Conservation (phyloP, 2,113 vertebrate species). For the Oplegnathus fasciatus region DNA sequence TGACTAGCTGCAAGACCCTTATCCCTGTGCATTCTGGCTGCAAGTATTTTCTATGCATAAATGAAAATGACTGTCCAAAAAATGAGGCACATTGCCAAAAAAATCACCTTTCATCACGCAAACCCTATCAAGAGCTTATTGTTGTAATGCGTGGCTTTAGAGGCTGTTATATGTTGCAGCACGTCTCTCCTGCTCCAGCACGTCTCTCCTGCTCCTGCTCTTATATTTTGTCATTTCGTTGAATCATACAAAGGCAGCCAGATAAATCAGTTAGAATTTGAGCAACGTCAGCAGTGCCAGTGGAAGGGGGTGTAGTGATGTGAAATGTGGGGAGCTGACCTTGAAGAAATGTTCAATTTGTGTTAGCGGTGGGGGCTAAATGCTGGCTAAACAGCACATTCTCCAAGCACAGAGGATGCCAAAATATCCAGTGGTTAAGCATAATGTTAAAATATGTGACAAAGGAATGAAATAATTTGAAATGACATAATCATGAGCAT, state of each 20-base stretch:
- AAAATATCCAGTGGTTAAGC: conserved; percentile 11
- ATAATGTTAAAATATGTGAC: not conserved
- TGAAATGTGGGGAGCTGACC: conserved; percentile 63
- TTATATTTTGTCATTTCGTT: conserved; percentile 55
- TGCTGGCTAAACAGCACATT: conserved; percentile 26
- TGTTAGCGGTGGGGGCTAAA: conserved; percentile 38
- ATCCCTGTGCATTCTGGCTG: conserved; percentile 46
- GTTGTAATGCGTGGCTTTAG: conserved; percentile 6
- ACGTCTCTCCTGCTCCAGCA: not conserved
- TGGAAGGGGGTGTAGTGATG: conserved; percentile 32
- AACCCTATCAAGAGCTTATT: not conserved
- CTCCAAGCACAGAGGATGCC: not conserved
- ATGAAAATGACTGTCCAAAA: conserved; percentile 31
- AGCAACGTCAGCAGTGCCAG: conserved; percentile 64
- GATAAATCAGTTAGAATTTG: conserved; percentile 61
- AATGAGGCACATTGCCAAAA: not conserved
- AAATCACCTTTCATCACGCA: not conserved
- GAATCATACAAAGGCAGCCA: conserved; percentile 61
- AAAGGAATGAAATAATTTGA: conserved; percentile 1
- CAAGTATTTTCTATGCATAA: conserved; percentile 25
- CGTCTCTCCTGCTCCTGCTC: not conserved
- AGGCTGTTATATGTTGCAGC: conserved; percentile 6
- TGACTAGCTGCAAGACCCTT: conserved; percentile 54
- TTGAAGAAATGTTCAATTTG: conserved; percentile 67
- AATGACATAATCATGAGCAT: conserved; percentile 13